A percentile compares a stretch with the other conserved stretches of the same genome.
Conservation (phyloP, 1,140 invertebrate genomes). For the Mizuhopecten yessoensis region DNA sequence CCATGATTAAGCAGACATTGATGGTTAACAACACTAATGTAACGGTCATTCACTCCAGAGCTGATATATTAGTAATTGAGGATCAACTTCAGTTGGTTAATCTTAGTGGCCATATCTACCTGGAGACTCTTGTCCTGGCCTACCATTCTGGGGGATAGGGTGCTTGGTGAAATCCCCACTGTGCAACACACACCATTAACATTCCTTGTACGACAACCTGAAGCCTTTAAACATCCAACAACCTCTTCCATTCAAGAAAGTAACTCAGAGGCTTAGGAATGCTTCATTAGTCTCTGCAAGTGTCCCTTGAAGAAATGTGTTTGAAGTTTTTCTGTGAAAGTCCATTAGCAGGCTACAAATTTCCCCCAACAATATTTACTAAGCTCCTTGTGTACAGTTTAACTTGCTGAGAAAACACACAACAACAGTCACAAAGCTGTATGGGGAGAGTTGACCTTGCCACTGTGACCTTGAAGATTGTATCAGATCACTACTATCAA, state of each 20-base stretch:
- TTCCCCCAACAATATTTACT: conserved; percentile 34
- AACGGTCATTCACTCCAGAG: not conserved
- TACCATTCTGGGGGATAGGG: not conserved
- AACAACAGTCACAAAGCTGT: conserved; percentile 32
- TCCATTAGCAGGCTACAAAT: conserved; percentile 12
- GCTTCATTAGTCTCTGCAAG: conserved; percentile 15
- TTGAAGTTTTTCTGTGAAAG: conserved; percentile 19
- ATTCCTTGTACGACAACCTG: conserved; percentile 32
- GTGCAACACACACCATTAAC: conserved; percentile 7
- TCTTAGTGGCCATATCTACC: not conserved
- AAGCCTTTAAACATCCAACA: conserved; percentile 1
- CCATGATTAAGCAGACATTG: not conserved
- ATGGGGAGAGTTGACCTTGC: not conserved
- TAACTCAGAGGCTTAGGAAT: conserved; percentile 22
- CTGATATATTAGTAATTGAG: not conserved
- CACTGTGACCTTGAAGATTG: not conserved
- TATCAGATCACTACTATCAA: not conserved
- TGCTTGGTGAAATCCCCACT: conserved; percentile 5
- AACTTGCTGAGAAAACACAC: conserved; percentile 38
- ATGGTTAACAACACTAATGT: not conserved
- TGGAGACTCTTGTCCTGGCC: not conserved
- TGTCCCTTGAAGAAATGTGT: conserved; percentile 38
- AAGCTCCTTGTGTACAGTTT: conserved; percentile 25
- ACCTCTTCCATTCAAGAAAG: conserved; percentile 16
- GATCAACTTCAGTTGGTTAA: not conserved